These are phyloP conservation scores for Euplagia quadripunctaria DNA, from an alignment of 2,888 invertebrate genomes.

Conservation along the genomic window DNA sequence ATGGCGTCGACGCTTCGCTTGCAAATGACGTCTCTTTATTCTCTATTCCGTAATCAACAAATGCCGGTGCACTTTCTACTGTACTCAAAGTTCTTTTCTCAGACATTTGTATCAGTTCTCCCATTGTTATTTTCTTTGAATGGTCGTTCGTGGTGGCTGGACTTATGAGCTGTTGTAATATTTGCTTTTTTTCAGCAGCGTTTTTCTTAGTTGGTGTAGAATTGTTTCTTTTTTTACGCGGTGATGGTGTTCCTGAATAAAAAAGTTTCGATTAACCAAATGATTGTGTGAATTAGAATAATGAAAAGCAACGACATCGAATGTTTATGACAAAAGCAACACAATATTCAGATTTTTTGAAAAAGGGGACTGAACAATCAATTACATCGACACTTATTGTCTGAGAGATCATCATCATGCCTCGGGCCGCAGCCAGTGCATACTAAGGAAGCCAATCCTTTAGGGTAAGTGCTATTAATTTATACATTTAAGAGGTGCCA, in stretches of 20 bases:
- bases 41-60: constrained; percentile 80
- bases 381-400: constrained; percentile 47
- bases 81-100: constrained; percentile 86
- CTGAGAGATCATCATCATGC: constrained; percentile 68
- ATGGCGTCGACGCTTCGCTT: constrained; percentile 83
- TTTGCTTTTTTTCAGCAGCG: constrained; percentile 92
- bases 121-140: constrained; percentile 89
- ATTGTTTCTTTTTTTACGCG: constrained; percentile 93
- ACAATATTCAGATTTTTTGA: constrained; percentile 57
- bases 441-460: constrained; percentile 82
- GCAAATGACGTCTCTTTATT: constrained; percentile 89
- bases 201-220: constrained; percentile 93
- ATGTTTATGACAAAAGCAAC: constrained; percentile 72
- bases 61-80: constrained; percentile 83
- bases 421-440: constrained; percentile 68
- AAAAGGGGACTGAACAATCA: constrained; percentile 41
- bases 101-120: constrained; percentile 92
- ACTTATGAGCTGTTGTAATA: constrained; percentile 92
- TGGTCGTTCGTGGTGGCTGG: constrained; percentile 89
- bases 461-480: constrained; percentile 65
- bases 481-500: constrained; percentile 61
- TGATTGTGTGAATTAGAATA: constrained; percentile 43
- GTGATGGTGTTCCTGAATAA: constrained; percentile 91
- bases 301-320: constrained; percentile 73
- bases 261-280: constrained; percentile 49